These are phyloP conservation scores for Magallana ariakensis DNA, from an alignment of 1,140 invertebrate genomes.

Conservation along the genomic window DNA sequence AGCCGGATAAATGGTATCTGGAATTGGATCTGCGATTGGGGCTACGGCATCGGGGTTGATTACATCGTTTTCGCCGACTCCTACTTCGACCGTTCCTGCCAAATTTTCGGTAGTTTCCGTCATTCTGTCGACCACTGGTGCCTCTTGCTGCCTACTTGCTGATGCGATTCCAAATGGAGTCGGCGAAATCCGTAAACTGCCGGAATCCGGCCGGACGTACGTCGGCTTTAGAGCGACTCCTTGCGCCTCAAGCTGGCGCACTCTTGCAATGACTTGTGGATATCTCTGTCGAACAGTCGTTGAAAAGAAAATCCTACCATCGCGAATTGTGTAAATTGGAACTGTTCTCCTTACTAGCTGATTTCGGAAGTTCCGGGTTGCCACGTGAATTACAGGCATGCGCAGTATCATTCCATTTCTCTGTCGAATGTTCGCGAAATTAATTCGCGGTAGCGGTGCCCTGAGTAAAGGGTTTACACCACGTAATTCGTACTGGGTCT, in stretches of 20 bases:
- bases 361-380: neutral
- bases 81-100: neutral
- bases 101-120: neutral
- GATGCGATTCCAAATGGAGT: neutral
- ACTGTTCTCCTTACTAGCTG: neutral
- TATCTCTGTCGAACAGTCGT: neutral
- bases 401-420: slow-evolving; percentile 10
- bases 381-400: slow-evolving; percentile 3
- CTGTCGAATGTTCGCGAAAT: slow-evolving; percentile 16
- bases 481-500: neutral
- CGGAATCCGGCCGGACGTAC: neutral
- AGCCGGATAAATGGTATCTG: neutral
- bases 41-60: no score
- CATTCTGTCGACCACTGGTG: neutral
- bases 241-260: neutral
- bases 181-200: neutral
- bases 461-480: neutral
- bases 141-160: neutral
- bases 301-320: neutral
- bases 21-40: neutral
- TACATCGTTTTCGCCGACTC: neutral
- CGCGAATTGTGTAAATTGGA: neutral
- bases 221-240: neutral
- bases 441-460: neutral
- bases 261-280: neutral